Evolutionary conservation across 1,140 invertebrate species (phyloP), one percentile per base, ranked within the genome.

Genomic region (Sitodiplosis mosellana): DNA sequence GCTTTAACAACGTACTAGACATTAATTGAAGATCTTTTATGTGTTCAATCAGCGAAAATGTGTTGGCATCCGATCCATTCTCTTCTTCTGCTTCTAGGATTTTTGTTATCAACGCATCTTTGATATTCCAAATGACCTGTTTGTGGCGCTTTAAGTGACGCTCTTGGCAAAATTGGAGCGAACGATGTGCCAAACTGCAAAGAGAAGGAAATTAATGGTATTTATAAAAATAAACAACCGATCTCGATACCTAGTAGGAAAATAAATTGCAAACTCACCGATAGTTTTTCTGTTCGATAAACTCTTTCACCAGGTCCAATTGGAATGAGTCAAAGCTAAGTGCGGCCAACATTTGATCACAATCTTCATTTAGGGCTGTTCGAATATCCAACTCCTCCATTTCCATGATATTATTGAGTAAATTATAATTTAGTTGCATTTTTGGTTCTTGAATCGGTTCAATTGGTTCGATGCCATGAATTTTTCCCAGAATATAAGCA

Each of bases 1-100:
- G 60, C 8, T 65, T 54, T 18, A 65, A 54, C 10, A 72, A 55
- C 0, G 61, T 54, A 2, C 56, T 52, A 0, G 65, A 52, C 15
- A 67, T 53, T 20, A 55, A 33, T 0, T 56, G 53, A 15, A 60
- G 53, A 48, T 68, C 56, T 7, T 22, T 22, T 19, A 65, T 61
- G n/a, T 50, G 51, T 20, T 57, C 17, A 2, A 58, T 52, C 49
- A 56, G 58, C 50, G 56, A 55, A 41, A 53, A 63, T 51, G 48
- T 54, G 42, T 60, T 51, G 6, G 46, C 40, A 43, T 18, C 18
- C 7, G 4, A 12, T n/a, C 38, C 18, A 15, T 21, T 27, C 10
- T 27, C 27, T 3, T 3, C 27, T 27, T 27, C 27, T 27, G 3
- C 41, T 7, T 21, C 20, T 4, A 20, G 11, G 20, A 20, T 43